phyloP scores from a whole-genome alignment of 2,797 vertebrate species.

The Sebastolobus altivelis region DNA sequence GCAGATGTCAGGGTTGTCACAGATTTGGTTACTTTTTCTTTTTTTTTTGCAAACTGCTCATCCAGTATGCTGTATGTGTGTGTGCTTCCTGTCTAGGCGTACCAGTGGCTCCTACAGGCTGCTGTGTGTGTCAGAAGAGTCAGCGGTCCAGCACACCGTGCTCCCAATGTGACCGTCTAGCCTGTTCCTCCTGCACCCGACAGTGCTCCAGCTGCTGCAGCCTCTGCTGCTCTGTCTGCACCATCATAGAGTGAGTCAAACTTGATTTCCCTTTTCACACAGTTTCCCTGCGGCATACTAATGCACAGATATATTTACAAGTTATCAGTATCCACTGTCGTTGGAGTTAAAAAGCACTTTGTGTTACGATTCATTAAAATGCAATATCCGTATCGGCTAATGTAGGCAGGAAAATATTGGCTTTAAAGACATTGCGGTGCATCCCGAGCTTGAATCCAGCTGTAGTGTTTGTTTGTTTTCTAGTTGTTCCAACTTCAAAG shows the following conservation, averaged over 20 bases:
- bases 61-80: not conserved
- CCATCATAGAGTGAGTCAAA: constrained; percentile 81
- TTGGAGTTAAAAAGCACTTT: not conserved
- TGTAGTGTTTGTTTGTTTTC: not conserved
- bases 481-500: not conserved
- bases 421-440: not conserved
- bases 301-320: not conserved
- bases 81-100: constrained; percentile 61
- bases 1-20: constrained; percentile 65
- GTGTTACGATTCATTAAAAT: constrained; percentile 3
- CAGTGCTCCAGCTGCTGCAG: constrained; percentile 82
- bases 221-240: constrained; percentile 85
- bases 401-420: not conserved
- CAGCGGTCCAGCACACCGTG: constrained; percentile 69
- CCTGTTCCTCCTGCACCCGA: constrained; percentile 79
- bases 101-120: constrained; percentile 57
- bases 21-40: not conserved
- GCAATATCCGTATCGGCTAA: not conserved
- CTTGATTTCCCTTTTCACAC: not conserved
- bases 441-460: constrained; percentile 6
- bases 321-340: not conserved
- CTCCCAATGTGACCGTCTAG: constrained; percentile 81
- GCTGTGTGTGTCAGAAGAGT: constrained; percentile 83
- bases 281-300: not conserved
- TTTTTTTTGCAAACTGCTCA: not conserved